These are phyloP conservation scores for Drosophila sp. DNA, from an alignment of 1,140 invertebrate species.

Conservation along the genomic window DNA sequence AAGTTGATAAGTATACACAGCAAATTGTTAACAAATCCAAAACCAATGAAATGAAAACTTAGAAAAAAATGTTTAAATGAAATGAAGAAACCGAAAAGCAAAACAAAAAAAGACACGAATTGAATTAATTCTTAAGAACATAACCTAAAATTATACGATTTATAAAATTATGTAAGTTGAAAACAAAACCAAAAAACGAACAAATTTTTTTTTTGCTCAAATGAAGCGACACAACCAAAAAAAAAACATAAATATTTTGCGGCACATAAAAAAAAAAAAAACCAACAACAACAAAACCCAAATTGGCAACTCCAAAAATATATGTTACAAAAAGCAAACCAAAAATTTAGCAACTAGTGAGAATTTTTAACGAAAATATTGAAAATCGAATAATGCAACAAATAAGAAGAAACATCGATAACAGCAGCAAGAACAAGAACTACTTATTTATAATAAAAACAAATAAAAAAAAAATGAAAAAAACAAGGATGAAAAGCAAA, in stretches of 20 bases:
- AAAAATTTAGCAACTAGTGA: conserved; percentile 68
- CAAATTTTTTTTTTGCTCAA: conserved; percentile 50
- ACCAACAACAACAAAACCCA: conserved; percentile 22
- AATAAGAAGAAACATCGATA: conserved; percentile 40
- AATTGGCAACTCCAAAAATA: conserved; percentile 21
- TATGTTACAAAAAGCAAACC: conserved; percentile 44
- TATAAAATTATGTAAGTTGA: conserved; percentile 47
- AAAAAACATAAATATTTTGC: conserved; percentile 53
- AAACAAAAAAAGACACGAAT: conserved; percentile 51
- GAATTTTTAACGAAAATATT: conserved; percentile 61
- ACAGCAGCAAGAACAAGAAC: conserved; percentile 40
- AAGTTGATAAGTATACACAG: conserved; percentile 52
- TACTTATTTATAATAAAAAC: conserved; percentile 48
- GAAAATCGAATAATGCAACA: conserved; percentile 21
- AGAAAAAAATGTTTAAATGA: conserved; percentile 39
- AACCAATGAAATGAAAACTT: conserved; percentile 55
- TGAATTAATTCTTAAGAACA: conserved; percentile 69
- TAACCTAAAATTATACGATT: conserved; percentile 68
- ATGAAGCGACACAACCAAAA: conserved; percentile 33
- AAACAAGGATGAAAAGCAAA: conserved; percentile 30
- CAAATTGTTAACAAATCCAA: conserved; percentile 61
- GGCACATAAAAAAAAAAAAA: conserved; percentile 54
- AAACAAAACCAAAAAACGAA: conserved; percentile 20
- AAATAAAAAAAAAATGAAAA: conserved; percentile 27
- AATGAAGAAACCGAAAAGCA: conserved; percentile 17